Percentiles rank a stretch among this genome's conserved stretches.
These are phyloP conservation scores for Hippoglossus stenolepis DNA, from an alignment of 2,113 vertebrate genomes.

Conservation along the genomic window DNA sequence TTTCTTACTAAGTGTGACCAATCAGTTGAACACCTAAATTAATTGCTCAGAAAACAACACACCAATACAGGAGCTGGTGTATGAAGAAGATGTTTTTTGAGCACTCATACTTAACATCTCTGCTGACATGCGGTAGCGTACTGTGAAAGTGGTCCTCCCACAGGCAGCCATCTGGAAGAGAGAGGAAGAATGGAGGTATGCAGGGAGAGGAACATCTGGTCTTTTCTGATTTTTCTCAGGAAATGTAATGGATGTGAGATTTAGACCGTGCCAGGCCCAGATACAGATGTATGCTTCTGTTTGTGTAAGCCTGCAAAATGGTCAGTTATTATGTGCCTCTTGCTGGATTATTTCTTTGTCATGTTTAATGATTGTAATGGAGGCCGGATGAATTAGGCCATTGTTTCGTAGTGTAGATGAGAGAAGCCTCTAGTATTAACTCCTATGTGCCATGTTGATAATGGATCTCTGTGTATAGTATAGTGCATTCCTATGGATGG, in stretches of 20 bases:
- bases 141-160: slow-evolving; percentile 54
- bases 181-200: slow-evolving; percentile 56
- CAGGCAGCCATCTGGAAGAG: slow-evolving; percentile 70
- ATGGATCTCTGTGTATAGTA: slow-evolving; percentile 34
- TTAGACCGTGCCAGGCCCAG: slow-evolving; percentile 32
- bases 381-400: slow-evolving; percentile 31
- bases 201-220: slow-evolving; percentile 73
- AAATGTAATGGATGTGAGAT: slow-evolving; percentile 57
- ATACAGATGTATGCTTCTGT: slow-evolving; percentile 44
- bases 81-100: slow-evolving; percentile 31
- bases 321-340: slow-evolving; percentile 24
- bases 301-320: slow-evolving; percentile 41
- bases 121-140: slow-evolving; percentile 34
- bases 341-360: slow-evolving; percentile 38
- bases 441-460: slow-evolving; percentile 4
- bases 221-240: slow-evolving; percentile 46
- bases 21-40: neutral
- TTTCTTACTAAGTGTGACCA: neutral
- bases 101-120: slow-evolving; percentile 25
- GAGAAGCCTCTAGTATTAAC: slow-evolving; percentile 11
- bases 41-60: neutral
- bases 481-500: slow-evolving; percentile 2
- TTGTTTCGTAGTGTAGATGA: neutral
- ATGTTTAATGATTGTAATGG: slow-evolving; percentile 19
- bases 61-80: slow-evolving; percentile 1